Percentiles rank a stretch among this genome's conserved stretches.
Evolutionary conservation across 2,888 invertebrate genomes (phyloP).

Genomic region (Philopedon plagiatum): DNA sequence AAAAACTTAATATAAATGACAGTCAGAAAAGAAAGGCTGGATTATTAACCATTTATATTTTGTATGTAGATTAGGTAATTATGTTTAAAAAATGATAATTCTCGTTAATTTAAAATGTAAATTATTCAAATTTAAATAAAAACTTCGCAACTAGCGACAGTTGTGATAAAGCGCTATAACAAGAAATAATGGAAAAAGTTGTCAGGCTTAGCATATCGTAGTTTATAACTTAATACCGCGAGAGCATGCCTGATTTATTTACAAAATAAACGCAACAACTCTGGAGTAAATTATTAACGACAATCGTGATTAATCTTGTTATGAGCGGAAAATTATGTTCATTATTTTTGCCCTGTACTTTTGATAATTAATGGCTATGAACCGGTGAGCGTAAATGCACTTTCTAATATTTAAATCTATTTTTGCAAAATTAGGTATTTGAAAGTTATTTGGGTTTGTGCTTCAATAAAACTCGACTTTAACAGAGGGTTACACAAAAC

Average conservation of each 20-base stretch:
- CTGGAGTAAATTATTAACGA: slow-evolving; percentile 42
- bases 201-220: not conserved
- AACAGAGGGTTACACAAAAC: no score
- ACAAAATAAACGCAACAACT: slow-evolving; percentile 7
- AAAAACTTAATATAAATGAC: no score
- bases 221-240: slow-evolving; percentile 11
- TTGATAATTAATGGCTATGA: slow-evolving; percentile 38
- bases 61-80: not conserved
- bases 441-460: not conserved
- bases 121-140: slow-evolving; percentile 16
- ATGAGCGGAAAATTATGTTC: slow-evolving; percentile 45
- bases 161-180: slow-evolving; percentile 10
- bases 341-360: slow-evolving; percentile 46
- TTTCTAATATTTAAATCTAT: slow-evolving; percentile 36
- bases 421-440: not conserved
- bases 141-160: slow-evolving; percentile 1
- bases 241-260: slow-evolving; percentile 13
- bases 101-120: not conserved
- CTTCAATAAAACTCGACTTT: no score
- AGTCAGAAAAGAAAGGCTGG: no score
- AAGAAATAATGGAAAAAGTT: slow-evolving; percentile 6
- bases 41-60: not conserved
- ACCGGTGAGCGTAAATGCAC: slow-evolving; percentile 36
- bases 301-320: slow-evolving; percentile 43
- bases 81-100: not conserved